Percentiles rank a stretch among this genome's conserved stretches.
Conservation (phyloP, 2,888 invertebrate genomes). For the Scaptomyza cyrtandrae region DNA sequence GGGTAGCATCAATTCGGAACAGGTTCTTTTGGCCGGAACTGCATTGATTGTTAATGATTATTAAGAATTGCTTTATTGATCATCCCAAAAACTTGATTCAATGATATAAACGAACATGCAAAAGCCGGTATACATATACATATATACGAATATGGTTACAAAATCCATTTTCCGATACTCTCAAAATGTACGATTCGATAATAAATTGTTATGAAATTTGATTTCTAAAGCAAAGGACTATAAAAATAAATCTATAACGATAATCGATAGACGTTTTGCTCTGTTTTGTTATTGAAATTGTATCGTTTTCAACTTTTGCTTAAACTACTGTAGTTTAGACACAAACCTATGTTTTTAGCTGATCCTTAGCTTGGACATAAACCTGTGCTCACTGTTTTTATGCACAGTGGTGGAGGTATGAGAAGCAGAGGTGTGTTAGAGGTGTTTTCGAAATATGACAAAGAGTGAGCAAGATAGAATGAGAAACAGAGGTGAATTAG, state of each 20-base stretch:
- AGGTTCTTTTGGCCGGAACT: constrained; percentile 81
- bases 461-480: no score
- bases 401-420: neutral
- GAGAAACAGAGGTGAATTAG: no score
- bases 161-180: constrained; percentile 15
- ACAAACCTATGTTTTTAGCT: neutral
- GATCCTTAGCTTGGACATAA: neutral
- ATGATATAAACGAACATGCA: constrained; percentile 15
- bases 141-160: neutral
- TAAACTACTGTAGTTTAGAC: neutral
- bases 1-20: constrained; percentile 62
- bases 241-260: no score
- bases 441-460: no score
- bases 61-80: constrained; percentile 42
- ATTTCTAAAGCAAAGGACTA: neutral
- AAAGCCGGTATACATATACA: constrained; percentile 14
- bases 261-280: no score
- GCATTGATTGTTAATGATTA: constrained; percentile 82
- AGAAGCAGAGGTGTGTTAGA: no score
- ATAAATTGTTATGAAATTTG: neutral
- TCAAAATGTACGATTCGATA: neutral
- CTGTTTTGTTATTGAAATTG: no score
- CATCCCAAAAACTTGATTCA: constrained; percentile 33
- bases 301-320: no score
- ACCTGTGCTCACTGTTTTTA: neutral